Evolutionary conservation across 1,140 invertebrate genomes (phyloP).

Genomic region (Ruditapes philippinarum): DNA sequence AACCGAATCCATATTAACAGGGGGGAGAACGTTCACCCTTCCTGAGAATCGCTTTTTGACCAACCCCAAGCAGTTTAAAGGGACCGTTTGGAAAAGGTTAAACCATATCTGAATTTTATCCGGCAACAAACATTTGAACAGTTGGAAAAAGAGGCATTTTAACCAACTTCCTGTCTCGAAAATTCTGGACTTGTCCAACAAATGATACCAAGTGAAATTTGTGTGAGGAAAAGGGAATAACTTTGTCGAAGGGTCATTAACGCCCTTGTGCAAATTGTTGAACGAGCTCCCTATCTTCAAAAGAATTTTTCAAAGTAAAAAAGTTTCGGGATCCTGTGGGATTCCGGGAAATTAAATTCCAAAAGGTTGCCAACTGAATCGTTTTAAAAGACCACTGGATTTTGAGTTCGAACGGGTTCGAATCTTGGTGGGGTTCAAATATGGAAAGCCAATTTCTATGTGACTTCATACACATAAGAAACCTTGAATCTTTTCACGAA

Average conservation of each 20-base stretch:
- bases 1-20: slow-evolving; percentile 12
- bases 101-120: slow-evolving; percentile 38
- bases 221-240: neutral
- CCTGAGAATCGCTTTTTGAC: neutral
- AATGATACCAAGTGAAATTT: neutral
- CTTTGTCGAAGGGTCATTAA: neutral
- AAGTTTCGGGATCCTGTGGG: neutral
- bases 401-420: slow-evolving; percentile 21
- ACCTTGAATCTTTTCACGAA: neutral
- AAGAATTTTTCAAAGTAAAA: neutral
- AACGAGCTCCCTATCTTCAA: neutral
- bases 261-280: neutral
- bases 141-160: neutral
- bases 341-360: neutral
- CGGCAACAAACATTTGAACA: slow-evolving; percentile 19
- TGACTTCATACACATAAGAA: neutral
- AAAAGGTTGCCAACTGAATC: neutral
- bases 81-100: slow-evolving; percentile 27
- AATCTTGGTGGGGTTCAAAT: neutral
- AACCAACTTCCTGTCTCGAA: slow-evolving; percentile 5
- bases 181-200: slow-evolving; percentile 22
- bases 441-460: slow-evolving; percentile 30
- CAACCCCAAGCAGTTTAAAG: neutral
- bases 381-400: neutral
- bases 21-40: neutral